A percentile compares a stretch with the other conserved stretches of the same genome.
Conservation (phyloP, 1,140 invertebrate species). For the Sitodiplosis mosellana region DNA sequence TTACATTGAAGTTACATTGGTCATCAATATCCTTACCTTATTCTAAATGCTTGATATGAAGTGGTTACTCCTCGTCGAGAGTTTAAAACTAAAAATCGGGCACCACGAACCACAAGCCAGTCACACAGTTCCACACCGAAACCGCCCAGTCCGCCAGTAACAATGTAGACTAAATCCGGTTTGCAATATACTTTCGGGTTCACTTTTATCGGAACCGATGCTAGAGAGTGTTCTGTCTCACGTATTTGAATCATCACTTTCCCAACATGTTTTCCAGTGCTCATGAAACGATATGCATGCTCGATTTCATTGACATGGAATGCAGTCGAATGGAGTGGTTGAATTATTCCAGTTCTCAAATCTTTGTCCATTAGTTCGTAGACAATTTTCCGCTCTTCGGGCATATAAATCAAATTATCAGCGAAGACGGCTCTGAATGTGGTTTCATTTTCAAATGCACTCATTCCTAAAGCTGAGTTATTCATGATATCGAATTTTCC, state of each 20-base stretch:
- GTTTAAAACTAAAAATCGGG: conserved; percentile 55
- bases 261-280: conserved; percentile 72
- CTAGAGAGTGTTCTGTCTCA: conserved; percentile 6
- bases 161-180: conserved; percentile 30
- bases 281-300: conserved; percentile 54
- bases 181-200: conserved; percentile 27
- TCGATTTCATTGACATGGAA: conserved; percentile 42
- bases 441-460: conserved; percentile 63
- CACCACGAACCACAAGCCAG: conserved; percentile 69
- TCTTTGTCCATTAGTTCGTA: conserved; percentile 9
- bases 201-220: conserved; percentile 16
- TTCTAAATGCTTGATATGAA: conserved; percentile 55
- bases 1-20: background rate
- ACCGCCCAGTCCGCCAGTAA: conserved; percentile 65
- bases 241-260: conserved; percentile 39
- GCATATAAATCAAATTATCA: conserved; percentile 35
- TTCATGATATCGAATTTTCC: conserved; percentile 54
- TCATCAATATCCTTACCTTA: conserved; percentile 24
- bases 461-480: conserved; percentile 44
- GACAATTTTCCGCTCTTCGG: conserved; percentile 43
- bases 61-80: conserved; percentile 57
- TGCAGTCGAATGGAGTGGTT: conserved; percentile 36
- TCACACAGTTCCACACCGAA: conserved; percentile 82
- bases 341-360: conserved; percentile 43
- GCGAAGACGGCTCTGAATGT: conserved; percentile 78